A percentile compares a stretch with the other conserved stretches of the same genome.
phyloP scores from a whole-genome alignment of 2,113 vertebrate species.

The Calidris pugnax region DNA sequence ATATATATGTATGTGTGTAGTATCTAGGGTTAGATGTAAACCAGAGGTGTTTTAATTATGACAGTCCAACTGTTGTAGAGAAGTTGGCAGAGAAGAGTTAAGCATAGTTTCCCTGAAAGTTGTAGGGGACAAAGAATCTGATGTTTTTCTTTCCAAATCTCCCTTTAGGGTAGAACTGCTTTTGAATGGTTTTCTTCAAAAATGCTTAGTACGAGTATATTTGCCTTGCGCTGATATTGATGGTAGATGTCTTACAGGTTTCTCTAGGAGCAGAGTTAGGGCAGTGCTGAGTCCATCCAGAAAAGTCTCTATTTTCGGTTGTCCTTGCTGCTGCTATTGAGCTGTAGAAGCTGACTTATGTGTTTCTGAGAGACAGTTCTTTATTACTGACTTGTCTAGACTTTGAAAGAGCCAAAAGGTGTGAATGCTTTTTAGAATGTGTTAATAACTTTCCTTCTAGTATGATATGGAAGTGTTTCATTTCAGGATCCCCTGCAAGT shows the following conservation, averaged over 20 bases:
- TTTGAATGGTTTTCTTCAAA: not conserved
- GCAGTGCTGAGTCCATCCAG: not conserved
- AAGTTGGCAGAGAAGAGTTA: not conserved
- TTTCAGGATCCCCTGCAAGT: slow-evolving; percentile 5
- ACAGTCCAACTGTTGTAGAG: not conserved
- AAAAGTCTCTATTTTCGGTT: not conserved
- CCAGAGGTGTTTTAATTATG: not conserved
- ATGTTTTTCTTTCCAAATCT: not conserved
- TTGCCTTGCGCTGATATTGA: not conserved
- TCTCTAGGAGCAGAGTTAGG: not conserved
- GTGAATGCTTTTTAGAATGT: slow-evolving; percentile 6
- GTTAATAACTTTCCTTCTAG: slow-evolving; percentile 37
- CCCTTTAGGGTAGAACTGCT: not conserved
- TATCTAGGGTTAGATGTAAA: not conserved
- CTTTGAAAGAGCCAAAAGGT: not conserved
- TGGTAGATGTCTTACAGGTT: not conserved
- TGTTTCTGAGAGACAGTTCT: not conserved
- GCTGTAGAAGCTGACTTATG: not conserved
- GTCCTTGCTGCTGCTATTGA: not conserved
- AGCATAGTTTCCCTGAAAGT: not conserved
- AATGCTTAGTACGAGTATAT: not conserved
- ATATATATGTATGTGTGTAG: not conserved
- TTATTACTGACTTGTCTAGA: slow-evolving; percentile 2
- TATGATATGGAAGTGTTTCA: slow-evolving; percentile 26
- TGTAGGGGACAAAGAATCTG: not conserved